Base-by-base conservation (phyloP, 1,140 invertebrate species). In the Hypsibius dujardini region DNA sequence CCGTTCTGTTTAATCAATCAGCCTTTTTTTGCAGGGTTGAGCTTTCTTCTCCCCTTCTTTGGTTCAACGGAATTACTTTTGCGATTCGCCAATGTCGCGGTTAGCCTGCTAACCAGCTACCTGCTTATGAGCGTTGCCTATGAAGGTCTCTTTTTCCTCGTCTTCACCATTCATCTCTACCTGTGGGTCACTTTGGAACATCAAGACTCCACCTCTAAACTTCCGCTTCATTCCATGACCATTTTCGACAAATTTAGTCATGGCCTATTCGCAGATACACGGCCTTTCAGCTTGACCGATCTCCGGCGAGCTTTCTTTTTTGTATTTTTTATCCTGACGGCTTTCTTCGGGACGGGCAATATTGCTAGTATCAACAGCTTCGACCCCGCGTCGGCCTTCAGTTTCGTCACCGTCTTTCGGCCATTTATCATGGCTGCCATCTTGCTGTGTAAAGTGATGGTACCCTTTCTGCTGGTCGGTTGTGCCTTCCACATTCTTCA, bases 261-360 rank as follows among this genome's bases (percentile, higher is more conserved):
- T 1, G 1, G n/a, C 15, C 28, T 46, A 28, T 46, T 71, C 73
- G 59, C 47, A 59, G 70, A 70, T 72, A 73, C 42, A 15, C 60
- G 73, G 1, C 71, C 59, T 3, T 71, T 76, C 47, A 42, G 71
- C n/a, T 60, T 46, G 2, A 47, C 59, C 2, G 76, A 77, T 47
- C 75, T 71, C 14, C 71, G 71, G n/a, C 71, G 76, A 14, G 71
- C 75, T 42, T 47, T 74, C 14, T 60, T 76, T 7, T 71, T 76
- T 28, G 82, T 91, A 73, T 83, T 90, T 71, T 90, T 91, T 72
- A 88, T 90, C 67, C 83, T 92, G 72, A 78, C 88, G 74, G 88
- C 89, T 46, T 95, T 96, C 78, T 98, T 96, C 78, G 93, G 93
- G 3, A 94, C 89, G 40, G 95, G 94, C n/a, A 98, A 98, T 79